Evolutionary conservation across 2,888 invertebrate species (phyloP), one percentile per base, ranked within the genome.

Genomic region (Cheilosia vernalis): DNA sequence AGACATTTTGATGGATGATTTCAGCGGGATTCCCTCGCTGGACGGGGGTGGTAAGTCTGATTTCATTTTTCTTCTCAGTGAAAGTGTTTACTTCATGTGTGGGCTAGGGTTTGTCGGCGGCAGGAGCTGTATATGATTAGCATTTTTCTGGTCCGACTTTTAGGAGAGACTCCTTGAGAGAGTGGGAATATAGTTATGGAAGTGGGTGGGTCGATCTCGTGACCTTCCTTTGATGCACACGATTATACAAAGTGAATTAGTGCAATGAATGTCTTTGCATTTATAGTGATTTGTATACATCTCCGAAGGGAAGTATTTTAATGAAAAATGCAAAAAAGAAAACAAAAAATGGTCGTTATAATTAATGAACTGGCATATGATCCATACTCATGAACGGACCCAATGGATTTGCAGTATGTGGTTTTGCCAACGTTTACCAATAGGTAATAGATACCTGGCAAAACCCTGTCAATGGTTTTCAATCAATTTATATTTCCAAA

Each of bases 1-100:
- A 84, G 74, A 80, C 74, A 80, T 80, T 80, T 84, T 84, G 84
- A 84, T 84, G 84, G 80, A 80, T 80, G 80, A 84, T 80, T 80
- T 76, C 80, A 80, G 80, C 80, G 84, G 84, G 70, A 80, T 76
- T 84, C 84, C 84, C 84, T 69, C 80, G 42, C 74, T 64, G 74
- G 60, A 64, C 74, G 80, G 80, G 74, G 74, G 64, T 80, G 84
- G 84, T 84, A 80, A 80, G 84, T 84, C 13, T 19, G 30, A 42
- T 51, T 60, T 58, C 4, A 47, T 69, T 60, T 63, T 69, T 61
- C 42, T 63, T 55, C 42, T 60, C 33, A 79, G 78, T 66, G 78
- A 83, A 83, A 67, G 83, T 69, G 24, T 53, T 40, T 19, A 15
- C 40, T 19, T 19, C 19, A 44, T 7, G 17, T 44, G 15, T 44